Percentiles rank a stretch among this genome's conserved stretches.
Evolutionary conservation across 1,140 invertebrate species (phyloP).

Genomic region (Cephus cinctus): DNA sequence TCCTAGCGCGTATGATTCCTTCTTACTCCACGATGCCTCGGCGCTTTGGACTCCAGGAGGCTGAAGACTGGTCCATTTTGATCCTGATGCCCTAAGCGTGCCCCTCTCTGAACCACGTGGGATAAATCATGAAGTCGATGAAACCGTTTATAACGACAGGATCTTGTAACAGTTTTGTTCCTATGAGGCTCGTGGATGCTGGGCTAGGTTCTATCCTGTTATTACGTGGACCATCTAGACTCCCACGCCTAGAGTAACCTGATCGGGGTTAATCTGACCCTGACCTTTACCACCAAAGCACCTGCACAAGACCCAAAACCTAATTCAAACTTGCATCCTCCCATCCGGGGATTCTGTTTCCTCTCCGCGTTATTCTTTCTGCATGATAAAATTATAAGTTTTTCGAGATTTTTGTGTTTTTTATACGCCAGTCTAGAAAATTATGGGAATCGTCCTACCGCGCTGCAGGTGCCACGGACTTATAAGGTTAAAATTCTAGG

Average conservation of each 20-base stretch:
- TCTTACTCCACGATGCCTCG: too few species aligned
- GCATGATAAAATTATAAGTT: neutral
- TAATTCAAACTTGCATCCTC: conserved; percentile 43
- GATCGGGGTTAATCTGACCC: conserved; percentile 55
- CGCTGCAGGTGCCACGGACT: conserved; percentile 35
- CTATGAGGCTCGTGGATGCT: too few species aligned
- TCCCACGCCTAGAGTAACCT: conserved; percentile 54
- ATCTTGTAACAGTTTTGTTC: conserved; percentile 4
- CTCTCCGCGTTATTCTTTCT: neutral
- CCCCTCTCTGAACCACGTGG: conserved; percentile 1
- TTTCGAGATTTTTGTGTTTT: neutral
- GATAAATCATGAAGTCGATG: conserved; percentile 34
- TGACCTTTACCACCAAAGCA: conserved; percentile 37
- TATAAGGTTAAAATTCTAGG: conserved; percentile 46
- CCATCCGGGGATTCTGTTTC: conserved; percentile 2
- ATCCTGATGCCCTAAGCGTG: too few species aligned
- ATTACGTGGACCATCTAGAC: conserved; percentile 46
- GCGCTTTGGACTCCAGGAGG: too few species aligned
- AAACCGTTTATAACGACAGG: conserved; percentile 32
- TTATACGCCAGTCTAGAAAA: neutral
- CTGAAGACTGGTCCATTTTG: too few species aligned
- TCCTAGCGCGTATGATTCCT: too few species aligned
- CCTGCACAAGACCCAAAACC: conserved; percentile 31
- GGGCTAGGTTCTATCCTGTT: conserved; percentile 49
- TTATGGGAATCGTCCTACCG: conserved; percentile 39